A percentile compares a stretch with the other conserved stretches of the same genome.
phyloP scores from a whole-genome alignment of 2,888 invertebrate species.

The Orchestes rusci region DNA sequence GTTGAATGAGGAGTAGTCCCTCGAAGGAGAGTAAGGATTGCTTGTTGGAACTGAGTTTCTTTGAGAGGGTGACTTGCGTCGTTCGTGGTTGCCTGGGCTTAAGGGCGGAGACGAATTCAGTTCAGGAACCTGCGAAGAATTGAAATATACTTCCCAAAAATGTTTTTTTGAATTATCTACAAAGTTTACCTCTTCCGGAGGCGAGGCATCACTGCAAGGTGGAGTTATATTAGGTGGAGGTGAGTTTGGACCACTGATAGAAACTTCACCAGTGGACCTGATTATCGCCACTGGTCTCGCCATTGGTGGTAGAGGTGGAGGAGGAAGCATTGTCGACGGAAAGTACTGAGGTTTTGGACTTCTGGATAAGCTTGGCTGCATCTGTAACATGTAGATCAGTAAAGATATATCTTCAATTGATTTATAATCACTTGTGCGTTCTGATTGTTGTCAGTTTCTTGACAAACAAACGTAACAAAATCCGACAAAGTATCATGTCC shows the following conservation, averaged over 20 bases:
- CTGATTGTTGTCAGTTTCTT: conserved; percentile 78
- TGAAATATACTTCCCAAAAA: too few species aligned
- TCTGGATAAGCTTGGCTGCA: conserved; percentile 51
- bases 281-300: conserved; percentile 94
- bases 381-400: conserved; percentile 42
- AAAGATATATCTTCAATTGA: too few species aligned
- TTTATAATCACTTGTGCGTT: conserved; percentile 71
- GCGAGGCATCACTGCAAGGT: conserved; percentile 44
- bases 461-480: conserved; percentile 95
- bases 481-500: conserved; percentile 90
- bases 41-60: conserved; percentile 36
- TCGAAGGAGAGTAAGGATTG: conserved; percentile 39
- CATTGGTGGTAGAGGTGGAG: conserved; percentile 92
- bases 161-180: too few species aligned
- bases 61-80: conserved; percentile 40
- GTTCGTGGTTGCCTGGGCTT: conserved; percentile 41
- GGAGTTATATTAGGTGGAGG: conserved; percentile 57
- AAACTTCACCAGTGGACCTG: conserved; percentile 67
- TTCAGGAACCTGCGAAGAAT: conserved; percentile 26
- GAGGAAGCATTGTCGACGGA: conserved; percentile 88
- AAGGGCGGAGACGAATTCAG: conserved; percentile 43
- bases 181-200: conserved; percentile 39
- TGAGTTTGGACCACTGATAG: conserved; percentile 54
- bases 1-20: conserved; percentile 66
- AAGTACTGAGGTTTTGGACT: conserved; percentile 79